Evolutionary conservation across 2,113 vertebrate species (phyloP).

Genomic region (Chunga burmeisteri): DNA sequence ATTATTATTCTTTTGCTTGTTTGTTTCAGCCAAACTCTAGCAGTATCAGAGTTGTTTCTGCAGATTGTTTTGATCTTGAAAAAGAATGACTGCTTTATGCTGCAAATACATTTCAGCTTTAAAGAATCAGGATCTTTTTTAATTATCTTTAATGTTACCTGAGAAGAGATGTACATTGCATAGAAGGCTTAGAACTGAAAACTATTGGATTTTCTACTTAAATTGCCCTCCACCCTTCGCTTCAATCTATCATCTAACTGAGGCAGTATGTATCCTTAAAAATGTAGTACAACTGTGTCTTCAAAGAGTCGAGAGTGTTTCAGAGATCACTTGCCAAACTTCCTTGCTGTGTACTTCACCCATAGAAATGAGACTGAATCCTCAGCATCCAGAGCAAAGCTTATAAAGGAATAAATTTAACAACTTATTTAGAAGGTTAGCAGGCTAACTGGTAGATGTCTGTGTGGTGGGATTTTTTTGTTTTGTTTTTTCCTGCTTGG

Average conservation of each 20-base stretch:
- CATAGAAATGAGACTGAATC: not conserved
- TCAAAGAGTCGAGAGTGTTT: not conserved
- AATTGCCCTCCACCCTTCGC: not conserved
- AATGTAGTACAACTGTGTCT: not conserved
- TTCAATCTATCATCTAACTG: not conserved
- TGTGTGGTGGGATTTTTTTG: not conserved
- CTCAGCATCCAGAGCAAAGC: not conserved
- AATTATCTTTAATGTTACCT: not conserved
- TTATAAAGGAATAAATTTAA: not conserved
- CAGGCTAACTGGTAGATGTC: not conserved
- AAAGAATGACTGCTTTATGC: not conserved
- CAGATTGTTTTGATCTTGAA: constrained; percentile 38
- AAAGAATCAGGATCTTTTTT: not conserved
- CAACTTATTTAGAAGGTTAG: not conserved
- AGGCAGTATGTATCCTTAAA: not conserved
- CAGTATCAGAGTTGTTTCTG: not conserved
- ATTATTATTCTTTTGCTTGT: not conserved
- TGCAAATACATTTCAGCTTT: not conserved
- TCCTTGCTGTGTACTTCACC: not conserved
- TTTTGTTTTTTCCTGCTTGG: not conserved
- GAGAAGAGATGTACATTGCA: not conserved
- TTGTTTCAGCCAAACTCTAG: not conserved
- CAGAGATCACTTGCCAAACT: not conserved
- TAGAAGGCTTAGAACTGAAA: not conserved
- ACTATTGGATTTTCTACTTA: not conserved